Conservation (phyloP, 2,113 vertebrate genomes). For the Oreotrochilus melanogaster region DNA sequence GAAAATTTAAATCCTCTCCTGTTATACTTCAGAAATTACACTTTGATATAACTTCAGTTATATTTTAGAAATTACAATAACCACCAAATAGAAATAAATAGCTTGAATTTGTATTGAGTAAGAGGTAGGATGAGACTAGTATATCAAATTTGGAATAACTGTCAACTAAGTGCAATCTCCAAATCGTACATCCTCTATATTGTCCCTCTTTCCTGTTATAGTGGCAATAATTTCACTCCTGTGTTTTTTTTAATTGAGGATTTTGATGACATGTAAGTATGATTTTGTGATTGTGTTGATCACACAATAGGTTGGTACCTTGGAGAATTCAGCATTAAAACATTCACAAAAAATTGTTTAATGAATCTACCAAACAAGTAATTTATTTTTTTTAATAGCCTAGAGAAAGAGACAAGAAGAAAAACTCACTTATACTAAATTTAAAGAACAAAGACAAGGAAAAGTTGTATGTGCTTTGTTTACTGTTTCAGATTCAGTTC, state of each 20-base stretch:
- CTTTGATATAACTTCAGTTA: neutral
- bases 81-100: neutral
- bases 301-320: neutral
- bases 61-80: neutral
- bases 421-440: neutral
- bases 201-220: neutral
- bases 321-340: neutral
- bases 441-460: neutral
- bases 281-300: neutral
- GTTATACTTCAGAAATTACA: neutral
- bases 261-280: neutral
- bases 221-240: neutral
- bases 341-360: neutral
- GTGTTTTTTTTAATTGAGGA: neutral
- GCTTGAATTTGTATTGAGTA: neutral
- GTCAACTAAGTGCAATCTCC: neutral
- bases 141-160: neutral
- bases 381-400: neutral
- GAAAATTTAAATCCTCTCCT: neutral
- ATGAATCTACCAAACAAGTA: neutral
- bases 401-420: neutral
- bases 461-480: neutral
- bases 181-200: neutral
- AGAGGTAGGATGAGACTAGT: neutral
- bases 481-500: neutral